Percentiles rank a stretch among this genome's conserved stretches.
phyloP scores from a whole-genome alignment of 2,888 invertebrate species.

The Rambutsinella grinnellia region DNA sequence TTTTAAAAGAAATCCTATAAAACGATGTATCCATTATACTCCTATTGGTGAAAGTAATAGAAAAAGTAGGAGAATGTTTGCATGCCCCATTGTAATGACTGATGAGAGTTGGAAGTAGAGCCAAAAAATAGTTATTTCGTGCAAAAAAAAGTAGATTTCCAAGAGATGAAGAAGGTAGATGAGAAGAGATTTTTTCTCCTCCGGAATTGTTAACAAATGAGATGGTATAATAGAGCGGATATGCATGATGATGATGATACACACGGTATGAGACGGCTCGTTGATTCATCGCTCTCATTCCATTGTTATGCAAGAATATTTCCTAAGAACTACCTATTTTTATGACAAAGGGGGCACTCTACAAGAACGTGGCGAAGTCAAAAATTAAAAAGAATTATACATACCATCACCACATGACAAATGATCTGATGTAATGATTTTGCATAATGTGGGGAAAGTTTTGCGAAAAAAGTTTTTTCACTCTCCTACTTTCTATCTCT shows the following conservation, averaged over 20 bases:
- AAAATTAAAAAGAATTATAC: conserved; percentile 46
- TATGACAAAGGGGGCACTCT: conserved; percentile 15
- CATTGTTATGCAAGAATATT: conserved; percentile 32
- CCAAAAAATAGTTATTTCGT: conserved; percentile 8
- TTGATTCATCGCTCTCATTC: conserved; percentile 37
- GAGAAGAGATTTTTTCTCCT: neutral
- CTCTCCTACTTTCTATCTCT: neutral
- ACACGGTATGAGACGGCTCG: conserved; percentile 29
- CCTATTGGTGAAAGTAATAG: conserved; percentile 14
- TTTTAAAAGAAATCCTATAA: conserved; percentile 1
- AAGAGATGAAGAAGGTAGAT: conserved; percentile 34
- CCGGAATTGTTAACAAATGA: conserved; percentile 8
- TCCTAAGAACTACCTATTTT: conserved; percentile 44
- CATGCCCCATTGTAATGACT: conserved; percentile 46
- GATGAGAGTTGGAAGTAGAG: conserved; percentile 35
- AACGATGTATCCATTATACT: neutral
- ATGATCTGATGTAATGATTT: conserved; percentile 58
- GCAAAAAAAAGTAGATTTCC: conserved; percentile 8
- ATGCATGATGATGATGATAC: conserved; percentile 24
- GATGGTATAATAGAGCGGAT: conserved; percentile 5
- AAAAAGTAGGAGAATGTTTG: neutral
- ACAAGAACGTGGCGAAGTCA: conserved; percentile 37
- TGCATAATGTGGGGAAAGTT: conserved; percentile 26
- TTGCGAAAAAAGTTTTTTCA: conserved; percentile 24
- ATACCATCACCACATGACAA: conserved; percentile 39